Base-by-base conservation (phyloP, 92 coral and sea anemone species). In the Epizoanthus rinbou region DNA sequence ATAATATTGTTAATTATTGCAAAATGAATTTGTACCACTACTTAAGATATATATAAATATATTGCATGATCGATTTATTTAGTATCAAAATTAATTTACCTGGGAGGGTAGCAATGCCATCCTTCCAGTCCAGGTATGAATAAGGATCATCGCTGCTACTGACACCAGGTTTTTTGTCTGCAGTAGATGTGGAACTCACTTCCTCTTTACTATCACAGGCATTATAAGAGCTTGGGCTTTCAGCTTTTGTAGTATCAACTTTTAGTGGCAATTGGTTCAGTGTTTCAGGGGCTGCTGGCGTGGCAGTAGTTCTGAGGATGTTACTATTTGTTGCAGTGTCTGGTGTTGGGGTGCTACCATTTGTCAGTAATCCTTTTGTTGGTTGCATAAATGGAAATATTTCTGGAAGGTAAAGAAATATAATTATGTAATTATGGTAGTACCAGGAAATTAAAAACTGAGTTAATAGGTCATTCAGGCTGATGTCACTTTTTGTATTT, bases 81-180 rank as follows among this genome's bases (percentile, higher is more conserved):
- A 63, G 6, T 24, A 16, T 25, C 37, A 17, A 28, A 28, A 5
- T 10, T 11, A 39, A 19, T 9, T 33, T 78, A 78, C 82, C 82
- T 78, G 82, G 82, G 3, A 78, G 54, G 23, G 82, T 78, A 2
- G 82, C 82, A 21, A 78, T 78, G 13, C 82, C 82, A 62, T 78
- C 71, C 17, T 78, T 78, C 82, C 82, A 78, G 69, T 78, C 82
- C 65, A 78, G 64, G 33, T 78, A 78, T 24, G 82, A 78, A 22
- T 60, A 78, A 4, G 82, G 82, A n/a, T 78, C 82, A 8, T 78
- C 82, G 4, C 82, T 78, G 16, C 33, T 9, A 8, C 15, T 64
- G 5, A 78, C 47, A 14, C 8, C 31, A 41, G 33, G n/a, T 41
- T 22, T 78, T 24, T 78, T 62, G 59, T 41, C 52, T 62, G 57